Base-by-base conservation (phyloP, 2,113 vertebrate species). In the Galeopterus variegatus region DNA sequence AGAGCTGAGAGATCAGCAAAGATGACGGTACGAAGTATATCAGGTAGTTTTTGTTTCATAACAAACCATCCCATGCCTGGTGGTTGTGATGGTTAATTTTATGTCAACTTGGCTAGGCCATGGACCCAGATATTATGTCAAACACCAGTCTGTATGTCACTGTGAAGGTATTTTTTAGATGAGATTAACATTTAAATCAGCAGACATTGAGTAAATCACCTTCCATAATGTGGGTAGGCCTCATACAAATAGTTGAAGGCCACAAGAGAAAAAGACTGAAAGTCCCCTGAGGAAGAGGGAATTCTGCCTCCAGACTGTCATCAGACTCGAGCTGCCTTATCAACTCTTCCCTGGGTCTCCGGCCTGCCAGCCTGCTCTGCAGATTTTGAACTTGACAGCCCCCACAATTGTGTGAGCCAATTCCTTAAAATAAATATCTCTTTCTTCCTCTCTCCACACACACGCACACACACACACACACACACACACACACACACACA, bases 151-250 rank as follows among this genome's bases (percentile, higher is more conserved):
- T 75, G 33, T 72, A 70, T 26, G 8, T 54, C 52, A 18, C 33
- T 54, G 5, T 24, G 36, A 83, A 75, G 17, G 15, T 69, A 48
- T 36, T 88, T 90, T 81, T 73, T 28, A 52, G 28, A 48, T 69
- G 26, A 95, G 11, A 28, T 76, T 54, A 93, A 83, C 76, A 93
- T 79, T 77, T 89, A 93, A 89, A 73, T 93, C 33, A 77, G 28
- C 24, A 41, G 73, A 58, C 19, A 92, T 1, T 36, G 26, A 36
- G 21, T 88, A 88, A 88, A 80, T 41, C 67, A 50, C 41, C 1
- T 23, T 76, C 56, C 45, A 28, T 54, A 41, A 72, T 73, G 11
- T 79, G 62, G 12, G 8, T 33, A 33, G 24, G 62, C 88, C 48
- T 81, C 73, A 69, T 26, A 9, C 12, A 58, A 36, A 90, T 13